phyloP scores from a whole-genome alignment of 2,888 invertebrate species.

The Polyploca ridens region DNA sequence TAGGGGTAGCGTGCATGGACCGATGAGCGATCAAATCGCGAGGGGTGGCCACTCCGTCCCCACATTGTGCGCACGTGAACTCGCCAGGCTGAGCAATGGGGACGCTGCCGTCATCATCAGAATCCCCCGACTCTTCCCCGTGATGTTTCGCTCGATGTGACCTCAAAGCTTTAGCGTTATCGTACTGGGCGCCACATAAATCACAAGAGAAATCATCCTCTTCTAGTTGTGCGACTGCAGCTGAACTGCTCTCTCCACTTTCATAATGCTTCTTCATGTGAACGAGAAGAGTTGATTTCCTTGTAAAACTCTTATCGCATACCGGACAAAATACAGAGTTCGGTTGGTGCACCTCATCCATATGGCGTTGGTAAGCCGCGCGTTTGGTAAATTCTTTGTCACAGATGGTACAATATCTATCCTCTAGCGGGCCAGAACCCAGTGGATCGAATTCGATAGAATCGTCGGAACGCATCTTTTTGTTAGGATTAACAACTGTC shows the following conservation, averaged over 20 bases:
- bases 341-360: constrained; percentile 83
- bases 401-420: constrained; percentile 84
- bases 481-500: constrained; percentile 80
- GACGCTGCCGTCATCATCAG: constrained; percentile 67
- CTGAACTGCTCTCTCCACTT: constrained; percentile 65
- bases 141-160: constrained; percentile 86
- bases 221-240: constrained; percentile 52
- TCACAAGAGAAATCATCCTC: constrained; percentile 81
- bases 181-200: constrained; percentile 85
- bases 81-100: constrained; percentile 70
- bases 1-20: constrained; percentile 79
- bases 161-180: constrained; percentile 82
- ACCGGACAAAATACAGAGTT: constrained; percentile 85
- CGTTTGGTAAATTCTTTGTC: constrained; percentile 86
- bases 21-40: constrained; percentile 84
- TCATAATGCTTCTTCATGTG: constrained; percentile 86
- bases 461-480: constrained; percentile 76
- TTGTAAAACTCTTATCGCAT: constrained; percentile 86
- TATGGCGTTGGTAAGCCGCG: constrained; percentile 85
- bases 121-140: constrained; percentile 70
- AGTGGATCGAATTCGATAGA: constrained; percentile 74
- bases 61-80: constrained; percentile 82
- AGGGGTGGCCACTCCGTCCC: constrained; percentile 82
- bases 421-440: constrained; percentile 72
- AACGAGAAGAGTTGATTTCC: constrained; percentile 85